Base-by-base conservation (phyloP, 2,797 vertebrate genomes). In the Xyrichtys novacula region DNA sequence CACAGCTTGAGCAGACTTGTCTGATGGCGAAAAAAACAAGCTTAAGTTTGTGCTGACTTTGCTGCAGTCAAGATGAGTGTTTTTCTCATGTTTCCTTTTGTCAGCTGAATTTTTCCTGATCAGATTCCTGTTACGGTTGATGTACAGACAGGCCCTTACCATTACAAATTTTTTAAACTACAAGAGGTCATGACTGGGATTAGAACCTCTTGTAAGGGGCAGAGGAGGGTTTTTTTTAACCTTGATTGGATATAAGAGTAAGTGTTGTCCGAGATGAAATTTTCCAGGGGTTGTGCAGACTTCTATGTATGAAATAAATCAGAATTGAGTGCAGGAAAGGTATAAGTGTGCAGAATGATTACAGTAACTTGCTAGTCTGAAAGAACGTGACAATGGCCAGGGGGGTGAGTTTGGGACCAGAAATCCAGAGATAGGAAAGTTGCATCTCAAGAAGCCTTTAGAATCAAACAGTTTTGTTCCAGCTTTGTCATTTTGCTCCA, bases 1-100 rank as follows among this genome's bases (percentile, higher is more conserved):
- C 19, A 36, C 3, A 60, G 62, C 77, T 31, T 81, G 68, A 85
- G 66, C 62, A 66, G 59, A 81, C 81, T 67, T 84, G 85, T 55
- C 65, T 49, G 26, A 10, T n/a, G 16, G 17, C 3, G 29, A 43
- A 28, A 4, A 20, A 4, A 22, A 49, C 15, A 28, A 19, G 23
- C 31, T 31, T 1, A 49, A 25, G 14, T 46, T 58, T 43, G 10
- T 22, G 19, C 40, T 52, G n/a, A n/a, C n/a, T n/a, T n/a, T n/a
- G n/a, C n/a, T n/a, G n/a, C 17, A 16, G 16, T 1, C 5, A 16
- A 26, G 15, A 22, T 54, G 11, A 54, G 22, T 26, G 1, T 25
- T 19, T 16, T 38, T 6, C 25, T 39, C 1, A 16, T 19, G 12
- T 39, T 2, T 14, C 12, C 15, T 36, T 19, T 22, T n/a, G 26